phyloP scores from a whole-genome alignment of 2,888 invertebrate genomes.

The Syrista parreyssii region DNA sequence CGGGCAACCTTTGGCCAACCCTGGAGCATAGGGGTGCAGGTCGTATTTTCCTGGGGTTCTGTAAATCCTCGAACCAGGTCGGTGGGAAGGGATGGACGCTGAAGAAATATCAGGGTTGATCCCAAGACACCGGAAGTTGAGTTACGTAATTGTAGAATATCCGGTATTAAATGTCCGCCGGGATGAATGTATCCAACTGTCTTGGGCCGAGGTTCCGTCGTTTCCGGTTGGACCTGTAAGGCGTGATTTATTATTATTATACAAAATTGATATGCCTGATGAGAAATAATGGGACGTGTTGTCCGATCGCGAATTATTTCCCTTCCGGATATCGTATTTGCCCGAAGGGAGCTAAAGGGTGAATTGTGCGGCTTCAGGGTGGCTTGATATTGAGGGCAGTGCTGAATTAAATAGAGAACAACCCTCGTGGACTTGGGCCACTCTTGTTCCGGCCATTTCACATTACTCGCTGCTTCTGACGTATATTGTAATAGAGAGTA shows the following conservation, averaged over 20 bases:
- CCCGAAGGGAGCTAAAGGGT: too few species aligned
- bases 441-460: constrained; percentile 1
- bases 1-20: neutral
- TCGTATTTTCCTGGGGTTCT: neutral
- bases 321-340: neutral
- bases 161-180: too few species aligned
- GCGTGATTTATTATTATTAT: neutral
- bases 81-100: neutral
- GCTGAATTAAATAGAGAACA: neutral
- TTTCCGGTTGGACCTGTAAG: neutral
- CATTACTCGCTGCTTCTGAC: constrained; percentile 22
- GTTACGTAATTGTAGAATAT: neutral
- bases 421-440: neutral
- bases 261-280: neutral
- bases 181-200: too few species aligned
- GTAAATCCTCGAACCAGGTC: too few species aligned
- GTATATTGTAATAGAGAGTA: constrained; percentile 28
- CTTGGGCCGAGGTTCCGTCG: neutral
- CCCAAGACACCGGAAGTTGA: neutral
- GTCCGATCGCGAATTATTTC: neutral
- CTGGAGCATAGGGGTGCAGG: neutral
- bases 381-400: neutral
- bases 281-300: neutral
- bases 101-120: neutral
- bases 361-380: neutral